phyloP scores from a whole-genome alignment of 2,113 vertebrate genomes.

The Carassius gibelio region DNA sequence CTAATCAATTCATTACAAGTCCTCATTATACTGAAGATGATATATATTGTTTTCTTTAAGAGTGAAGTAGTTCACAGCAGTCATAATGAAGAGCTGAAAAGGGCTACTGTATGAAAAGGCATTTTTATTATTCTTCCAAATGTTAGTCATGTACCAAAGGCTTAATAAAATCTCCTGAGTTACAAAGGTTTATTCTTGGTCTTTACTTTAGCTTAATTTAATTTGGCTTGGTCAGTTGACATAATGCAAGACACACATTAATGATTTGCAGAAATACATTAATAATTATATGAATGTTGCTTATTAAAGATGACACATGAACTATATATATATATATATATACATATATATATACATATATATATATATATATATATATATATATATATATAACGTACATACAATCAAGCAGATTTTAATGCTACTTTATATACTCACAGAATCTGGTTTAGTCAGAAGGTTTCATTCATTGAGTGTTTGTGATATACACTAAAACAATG shows the following conservation, averaged over 20 bases:
- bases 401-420: constrained; percentile 11
- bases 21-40: background rate
- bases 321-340: background rate
- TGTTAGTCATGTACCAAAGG: background rate
- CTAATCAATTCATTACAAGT: background rate
- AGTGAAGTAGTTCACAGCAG: background rate
- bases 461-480: background rate
- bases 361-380: background rate
- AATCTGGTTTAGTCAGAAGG: background rate
- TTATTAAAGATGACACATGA: background rate
- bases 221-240: background rate
- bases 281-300: background rate
- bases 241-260: background rate
- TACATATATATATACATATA: background rate
- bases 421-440: background rate
- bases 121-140: constrained; percentile 22
- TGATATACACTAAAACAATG: background rate
- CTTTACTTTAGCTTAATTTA: constrained; percentile 16
- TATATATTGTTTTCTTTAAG: too few species aligned
- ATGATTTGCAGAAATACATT: background rate
- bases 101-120: background rate
- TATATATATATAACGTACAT: background rate
- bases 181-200: background rate
- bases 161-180: constrained; percentile 25
- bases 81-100: background rate